phyloP scores from a whole-genome alignment of 2,888 invertebrate genomes.

The Ochlodes sylvanus region DNA sequence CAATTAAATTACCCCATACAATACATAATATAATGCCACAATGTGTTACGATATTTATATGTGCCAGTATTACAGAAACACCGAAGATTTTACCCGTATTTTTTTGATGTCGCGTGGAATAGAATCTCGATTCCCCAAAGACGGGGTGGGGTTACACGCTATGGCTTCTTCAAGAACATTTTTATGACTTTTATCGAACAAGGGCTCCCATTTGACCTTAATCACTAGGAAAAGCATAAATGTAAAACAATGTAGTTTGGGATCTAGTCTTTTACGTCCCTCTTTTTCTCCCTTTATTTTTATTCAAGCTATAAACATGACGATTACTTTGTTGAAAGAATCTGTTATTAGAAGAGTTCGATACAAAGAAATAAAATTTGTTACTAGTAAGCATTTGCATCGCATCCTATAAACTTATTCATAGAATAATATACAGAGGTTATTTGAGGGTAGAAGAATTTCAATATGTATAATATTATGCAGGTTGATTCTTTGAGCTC shows the following conservation, averaged over 20 bases:
- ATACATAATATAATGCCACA: background rate
- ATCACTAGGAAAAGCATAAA: constrained; percentile 26
- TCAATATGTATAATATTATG: constrained; percentile 83
- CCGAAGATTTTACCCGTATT: constrained; percentile 14
- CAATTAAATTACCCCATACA: too few relatives aligned
- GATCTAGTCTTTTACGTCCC: background rate
- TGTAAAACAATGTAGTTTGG: constrained; percentile 16
- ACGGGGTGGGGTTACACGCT: constrained; percentile 45
- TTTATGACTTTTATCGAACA: constrained; percentile 33
- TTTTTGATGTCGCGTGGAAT: constrained; percentile 40
- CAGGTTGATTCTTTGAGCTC: constrained; percentile 82
- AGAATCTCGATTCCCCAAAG: constrained; percentile 60
- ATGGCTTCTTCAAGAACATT: constrained; percentile 28
- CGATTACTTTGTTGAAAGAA: background rate
- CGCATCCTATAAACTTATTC: constrained; percentile 54
- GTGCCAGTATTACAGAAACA: background rate
- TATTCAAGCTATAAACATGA: too few relatives aligned
- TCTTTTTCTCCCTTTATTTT: background rate
- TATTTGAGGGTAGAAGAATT: constrained; percentile 76
- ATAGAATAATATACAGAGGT: constrained; percentile 75
- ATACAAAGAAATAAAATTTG: constrained; percentile 33
- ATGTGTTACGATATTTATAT: constrained; percentile 6
- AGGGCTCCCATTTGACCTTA: constrained; percentile 30
- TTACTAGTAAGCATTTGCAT: constrained; percentile 39
- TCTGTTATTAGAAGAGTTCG: constrained; percentile 38